phyloP scores from a whole-genome alignment of 1,140 invertebrate genomes.

The Atopsyche davidsoni region DNA sequence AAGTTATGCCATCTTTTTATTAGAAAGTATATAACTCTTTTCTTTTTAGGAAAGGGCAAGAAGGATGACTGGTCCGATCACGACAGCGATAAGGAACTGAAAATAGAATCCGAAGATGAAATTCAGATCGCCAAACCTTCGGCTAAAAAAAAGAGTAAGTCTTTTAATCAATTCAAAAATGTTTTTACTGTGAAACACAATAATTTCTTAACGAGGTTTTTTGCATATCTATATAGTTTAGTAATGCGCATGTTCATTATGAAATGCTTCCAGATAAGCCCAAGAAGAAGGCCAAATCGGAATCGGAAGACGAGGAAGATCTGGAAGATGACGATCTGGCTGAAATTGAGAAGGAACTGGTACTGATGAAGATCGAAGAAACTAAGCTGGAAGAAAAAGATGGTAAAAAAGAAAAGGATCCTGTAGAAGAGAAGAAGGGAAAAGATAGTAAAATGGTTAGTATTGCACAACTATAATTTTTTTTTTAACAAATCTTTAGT shows the following conservation, averaged over 20 bases:
- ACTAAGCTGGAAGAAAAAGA: conserved; percentile 9
- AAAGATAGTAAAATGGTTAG: no score
- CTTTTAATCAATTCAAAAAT: background rate
- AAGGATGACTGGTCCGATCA: conserved; percentile 38
- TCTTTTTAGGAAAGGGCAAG: conserved; percentile 40
- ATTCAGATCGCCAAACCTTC: conserved; percentile 33
- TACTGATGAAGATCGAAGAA: conserved; percentile 28
- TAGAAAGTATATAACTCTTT: no score
- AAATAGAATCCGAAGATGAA: conserved; percentile 35
- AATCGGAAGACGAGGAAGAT: conserved; percentile 23
- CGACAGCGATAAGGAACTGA: conserved; percentile 40
- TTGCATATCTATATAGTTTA: background rate
- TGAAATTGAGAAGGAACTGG: conserved; percentile 26
- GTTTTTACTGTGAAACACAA: background rate
- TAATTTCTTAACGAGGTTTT: background rate
- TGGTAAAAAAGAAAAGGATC: conserved; percentile 1
- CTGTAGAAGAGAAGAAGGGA: conserved; percentile 21
- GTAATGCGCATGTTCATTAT: background rate
- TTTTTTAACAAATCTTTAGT: no score
- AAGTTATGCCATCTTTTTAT: no score
- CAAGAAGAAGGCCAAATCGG: conserved; percentile 31
- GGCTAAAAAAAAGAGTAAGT: conserved; percentile 35
- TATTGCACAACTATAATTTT: no score
- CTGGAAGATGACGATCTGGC: conserved; percentile 21
- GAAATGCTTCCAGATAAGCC: conserved; percentile 29